A percentile compares a stretch with the other conserved stretches of the same genome.
Conservation (phyloP, 2,888 invertebrate genomes). For the Leucania comma region DNA sequence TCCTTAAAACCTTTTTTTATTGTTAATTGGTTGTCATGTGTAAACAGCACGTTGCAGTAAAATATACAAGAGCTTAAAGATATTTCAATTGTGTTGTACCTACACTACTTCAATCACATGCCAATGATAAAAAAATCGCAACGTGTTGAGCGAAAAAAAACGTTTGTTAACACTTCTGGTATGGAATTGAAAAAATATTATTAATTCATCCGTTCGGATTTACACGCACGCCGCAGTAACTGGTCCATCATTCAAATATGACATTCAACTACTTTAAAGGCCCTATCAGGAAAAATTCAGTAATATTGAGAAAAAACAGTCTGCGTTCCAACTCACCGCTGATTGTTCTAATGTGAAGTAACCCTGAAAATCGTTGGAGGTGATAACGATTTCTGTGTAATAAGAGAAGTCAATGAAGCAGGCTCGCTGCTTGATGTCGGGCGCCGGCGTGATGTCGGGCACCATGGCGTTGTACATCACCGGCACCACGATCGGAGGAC, state of each 20-base stretch:
- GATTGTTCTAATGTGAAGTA: constrained; percentile 70
- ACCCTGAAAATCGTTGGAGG: constrained; percentile 86
- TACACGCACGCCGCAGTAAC: too few species aligned
- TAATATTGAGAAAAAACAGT: too few species aligned
- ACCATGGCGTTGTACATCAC: constrained; percentile 88
- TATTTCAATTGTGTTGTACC: too few species aligned
- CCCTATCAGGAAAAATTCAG: too few species aligned
- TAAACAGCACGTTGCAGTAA: background rate
- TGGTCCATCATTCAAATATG: background rate
- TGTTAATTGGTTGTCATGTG: background rate
- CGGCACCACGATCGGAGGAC: constrained; percentile 88
- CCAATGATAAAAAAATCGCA: too few species aligned
- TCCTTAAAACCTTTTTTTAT: background rate
- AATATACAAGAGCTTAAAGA: too few species aligned
- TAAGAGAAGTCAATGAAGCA: constrained; percentile 91
- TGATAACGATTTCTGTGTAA: constrained; percentile 83
- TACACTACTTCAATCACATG: too few species aligned
- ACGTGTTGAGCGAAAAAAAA: too few species aligned
- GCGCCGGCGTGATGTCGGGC: constrained; percentile 86
- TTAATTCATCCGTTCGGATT: too few species aligned
- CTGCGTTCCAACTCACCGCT: constrained; percentile 15
- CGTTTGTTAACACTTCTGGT: too few species aligned
- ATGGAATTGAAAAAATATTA: too few species aligned
- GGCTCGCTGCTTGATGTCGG: constrained; percentile 88
- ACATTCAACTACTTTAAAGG: background rate